These are phyloP conservation scores for Channa striata DNA, from an alignment of 2,797 vertebrate species.

Conservation along the genomic window DNA sequence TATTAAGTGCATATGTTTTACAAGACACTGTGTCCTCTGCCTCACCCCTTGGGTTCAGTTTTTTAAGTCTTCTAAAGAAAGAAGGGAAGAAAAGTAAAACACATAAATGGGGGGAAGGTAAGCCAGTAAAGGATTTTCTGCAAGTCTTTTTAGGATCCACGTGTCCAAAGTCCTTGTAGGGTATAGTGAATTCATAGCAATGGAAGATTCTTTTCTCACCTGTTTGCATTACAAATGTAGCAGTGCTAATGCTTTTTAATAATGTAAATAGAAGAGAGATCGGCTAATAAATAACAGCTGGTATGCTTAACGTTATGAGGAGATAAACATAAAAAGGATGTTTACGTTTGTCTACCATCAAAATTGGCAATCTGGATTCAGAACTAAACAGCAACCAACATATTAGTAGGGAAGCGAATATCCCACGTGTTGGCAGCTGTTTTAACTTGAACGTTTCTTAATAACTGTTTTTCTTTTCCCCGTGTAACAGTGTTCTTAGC, in stretches of 20 bases:
- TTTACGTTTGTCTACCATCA: neutral
- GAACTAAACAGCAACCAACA: neutral
- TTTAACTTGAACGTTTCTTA: conserved; percentile 5
- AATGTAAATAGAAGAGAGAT: neutral
- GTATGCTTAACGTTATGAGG: neutral
- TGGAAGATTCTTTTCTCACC: neutral
- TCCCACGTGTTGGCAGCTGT: neutral
- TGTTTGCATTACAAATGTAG: conserved; percentile 6
- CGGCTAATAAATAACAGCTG: neutral
- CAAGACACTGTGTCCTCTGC: conserved; percentile 94
- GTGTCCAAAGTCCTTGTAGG: conserved; percentile 10
- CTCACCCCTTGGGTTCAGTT: conserved; percentile 89
- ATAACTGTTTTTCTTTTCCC: conserved; percentile 32
- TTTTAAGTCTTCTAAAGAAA: conserved; percentile 70
- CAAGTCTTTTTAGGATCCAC: conserved; percentile 36
- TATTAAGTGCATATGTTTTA: conserved; percentile 99
- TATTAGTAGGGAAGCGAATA: neutral
- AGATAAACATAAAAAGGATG: neutral
- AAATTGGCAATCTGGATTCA: neutral
- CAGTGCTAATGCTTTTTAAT: neutral
- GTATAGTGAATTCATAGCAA: neutral
- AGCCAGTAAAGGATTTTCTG: conserved; percentile 32
- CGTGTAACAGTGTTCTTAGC: conserved; percentile 44
- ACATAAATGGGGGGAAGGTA: conserved; percentile 38
- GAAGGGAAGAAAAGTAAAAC: conserved; percentile 52